Conservation (phyloP, 2,888 invertebrate species). For the Drosophila glabriapex region DNA sequence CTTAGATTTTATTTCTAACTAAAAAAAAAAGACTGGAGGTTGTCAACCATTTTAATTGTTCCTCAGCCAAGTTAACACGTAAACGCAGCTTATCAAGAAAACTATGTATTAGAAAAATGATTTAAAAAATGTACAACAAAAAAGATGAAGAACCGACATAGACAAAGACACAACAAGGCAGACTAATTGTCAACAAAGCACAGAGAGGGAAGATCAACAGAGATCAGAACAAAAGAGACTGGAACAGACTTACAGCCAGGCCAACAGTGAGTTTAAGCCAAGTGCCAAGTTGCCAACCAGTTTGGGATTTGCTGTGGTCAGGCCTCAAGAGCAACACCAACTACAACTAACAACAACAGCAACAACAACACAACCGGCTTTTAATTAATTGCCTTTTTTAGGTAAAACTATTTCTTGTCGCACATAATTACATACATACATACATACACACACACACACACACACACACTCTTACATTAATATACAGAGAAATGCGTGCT, state of each 20-base stretch:
- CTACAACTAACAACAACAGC: conserved; percentile 33
- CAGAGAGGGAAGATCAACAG: conserved; percentile 38
- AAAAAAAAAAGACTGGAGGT: conserved; percentile 25
- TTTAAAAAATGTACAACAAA: conserved; percentile 33
- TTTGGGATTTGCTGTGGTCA: conserved; percentile 49
- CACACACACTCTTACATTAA: conserved; percentile 9
- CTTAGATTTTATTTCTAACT: conserved; percentile 23
- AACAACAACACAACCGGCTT: conserved; percentile 68
- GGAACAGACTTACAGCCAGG: conserved; percentile 31
- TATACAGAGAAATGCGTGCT: conserved; percentile 37
- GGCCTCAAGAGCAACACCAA: conserved; percentile 19
- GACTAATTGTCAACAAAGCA: conserved; percentile 60
- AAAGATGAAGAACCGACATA: conserved; percentile 40
- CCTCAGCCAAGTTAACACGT: conserved; percentile 51
- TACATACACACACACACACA: not conserved
- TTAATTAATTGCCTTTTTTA: conserved; percentile 83
- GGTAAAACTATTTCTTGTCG: conserved; percentile 79
- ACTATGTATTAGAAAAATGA: conserved; percentile 60
- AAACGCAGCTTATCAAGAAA: conserved; percentile 41
- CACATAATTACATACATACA: conserved; percentile 21
- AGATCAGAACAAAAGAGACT: conserved; percentile 48
- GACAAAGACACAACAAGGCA: conserved; percentile 33
- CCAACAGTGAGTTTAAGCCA: conserved; percentile 38
- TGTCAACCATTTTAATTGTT: conserved; percentile 60
- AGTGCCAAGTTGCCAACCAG: conserved; percentile 60